phyloP scores from a whole-genome alignment of 92 coral and sea anemone species.

The Scolanthus callimorphus region DNA sequence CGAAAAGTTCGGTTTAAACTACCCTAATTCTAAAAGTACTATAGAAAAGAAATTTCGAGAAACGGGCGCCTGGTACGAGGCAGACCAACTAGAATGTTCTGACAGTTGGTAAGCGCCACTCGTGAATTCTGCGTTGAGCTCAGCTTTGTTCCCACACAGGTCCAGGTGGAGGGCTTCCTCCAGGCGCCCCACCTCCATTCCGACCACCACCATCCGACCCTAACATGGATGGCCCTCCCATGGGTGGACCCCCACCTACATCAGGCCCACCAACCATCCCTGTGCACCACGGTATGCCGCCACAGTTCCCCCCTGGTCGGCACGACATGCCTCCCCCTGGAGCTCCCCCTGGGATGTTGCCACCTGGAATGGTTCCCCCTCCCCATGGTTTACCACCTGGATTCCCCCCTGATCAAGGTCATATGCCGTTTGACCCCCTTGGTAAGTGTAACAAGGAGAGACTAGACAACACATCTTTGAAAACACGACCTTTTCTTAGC shows the following conservation, averaged over 20 bases:
- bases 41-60: too few species aligned
- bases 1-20: too few species aligned
- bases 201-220: conserved; percentile 83
- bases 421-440: background rate
- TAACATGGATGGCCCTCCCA: conserved; percentile 50
- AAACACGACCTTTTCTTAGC: background rate
- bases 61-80: too few species aligned
- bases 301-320: conserved; percentile 71
- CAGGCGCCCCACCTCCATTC: conserved; percentile 86
- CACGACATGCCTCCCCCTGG: conserved; percentile 67
- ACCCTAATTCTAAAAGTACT: too few species aligned
- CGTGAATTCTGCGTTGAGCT: too few species aligned
- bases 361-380: conserved; percentile 89
- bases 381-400: conserved; percentile 72
- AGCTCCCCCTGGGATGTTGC: conserved; percentile 82
- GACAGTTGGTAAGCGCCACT: too few species aligned
- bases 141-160: too few species aligned
- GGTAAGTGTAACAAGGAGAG: background rate
- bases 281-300: conserved; percentile 76
- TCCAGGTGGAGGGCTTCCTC: conserved; percentile 76
- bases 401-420: background rate
- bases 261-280: conserved; percentile 72
- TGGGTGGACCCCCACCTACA: conserved; percentile 46
- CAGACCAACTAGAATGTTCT: too few species aligned
- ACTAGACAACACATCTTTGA: background rate